Evolutionary conservation across 1,140 invertebrate species (phyloP).

Genomic region (Zaprionus africanus): DNA sequence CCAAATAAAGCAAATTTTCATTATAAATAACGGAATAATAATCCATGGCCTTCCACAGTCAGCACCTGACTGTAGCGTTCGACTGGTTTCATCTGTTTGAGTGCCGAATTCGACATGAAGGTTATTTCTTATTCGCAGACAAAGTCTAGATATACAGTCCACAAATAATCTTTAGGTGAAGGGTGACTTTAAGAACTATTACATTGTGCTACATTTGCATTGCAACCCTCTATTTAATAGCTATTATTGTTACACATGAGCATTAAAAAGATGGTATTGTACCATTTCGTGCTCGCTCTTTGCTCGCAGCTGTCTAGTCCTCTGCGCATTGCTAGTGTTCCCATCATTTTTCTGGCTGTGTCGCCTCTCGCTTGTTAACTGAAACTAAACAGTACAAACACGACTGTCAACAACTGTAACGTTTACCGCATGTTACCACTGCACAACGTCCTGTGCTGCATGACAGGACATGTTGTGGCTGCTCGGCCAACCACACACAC

Average conservation of each 20-base stretch:
- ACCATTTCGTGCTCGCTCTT: neutral
- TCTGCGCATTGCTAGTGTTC: neutral
- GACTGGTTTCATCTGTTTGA: no score
- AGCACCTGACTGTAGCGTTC: no score
- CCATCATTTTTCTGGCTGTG: slow-evolving; percentile 44
- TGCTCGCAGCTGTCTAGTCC: neutral
- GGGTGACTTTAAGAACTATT: neutral
- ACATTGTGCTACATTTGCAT: slow-evolving; percentile 13
- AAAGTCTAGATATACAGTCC: no score
- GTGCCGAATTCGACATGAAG: no score
- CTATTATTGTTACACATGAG: slow-evolving; percentile 41
- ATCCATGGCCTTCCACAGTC: no score
- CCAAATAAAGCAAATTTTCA: no score
- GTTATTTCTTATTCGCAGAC: no score
- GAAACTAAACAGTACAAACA: slow-evolving; percentile 80
- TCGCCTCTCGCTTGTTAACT: slow-evolving; percentile 65
- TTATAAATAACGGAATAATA: no score
- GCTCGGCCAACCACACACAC: slow-evolving; percentile 59
- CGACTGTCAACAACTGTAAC: slow-evolving; percentile 80
- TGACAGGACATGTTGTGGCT: slow-evolving; percentile 80
- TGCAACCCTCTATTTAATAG: slow-evolving; percentile 29
- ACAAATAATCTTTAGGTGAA: no score
- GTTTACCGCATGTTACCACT: slow-evolving; percentile 77
- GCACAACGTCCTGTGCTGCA: slow-evolving; percentile 69
- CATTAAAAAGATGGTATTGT: slow-evolving; percentile 39